A percentile compares a stretch with the other conserved stretches of the same genome.
Evolutionary conservation across 2,797 vertebrate genomes (phyloP).

Genomic region (Chrysolophus pictus): DNA sequence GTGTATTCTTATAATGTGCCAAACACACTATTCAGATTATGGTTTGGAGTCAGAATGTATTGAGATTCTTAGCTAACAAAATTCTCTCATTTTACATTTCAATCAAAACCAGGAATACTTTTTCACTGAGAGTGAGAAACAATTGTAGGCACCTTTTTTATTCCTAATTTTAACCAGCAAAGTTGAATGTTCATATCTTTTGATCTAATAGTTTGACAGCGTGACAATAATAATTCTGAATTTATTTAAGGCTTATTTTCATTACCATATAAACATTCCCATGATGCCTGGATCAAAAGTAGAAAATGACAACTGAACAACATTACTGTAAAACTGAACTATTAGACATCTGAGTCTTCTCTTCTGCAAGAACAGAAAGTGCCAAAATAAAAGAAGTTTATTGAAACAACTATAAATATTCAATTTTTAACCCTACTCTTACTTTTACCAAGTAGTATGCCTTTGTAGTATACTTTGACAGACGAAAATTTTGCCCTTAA

Average conservation of each 20-base stretch:
- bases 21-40: neutral
- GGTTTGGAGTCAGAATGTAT: neutral
- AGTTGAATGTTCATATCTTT: neutral
- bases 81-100: neutral
- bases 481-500: neutral
- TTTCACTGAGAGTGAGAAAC: neutral
- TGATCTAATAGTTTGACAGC: neutral
- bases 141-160: neutral
- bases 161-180: neutral
- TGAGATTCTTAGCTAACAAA: constrained; percentile 22
- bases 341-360: neutral
- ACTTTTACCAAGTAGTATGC: neutral
- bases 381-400: neutral
- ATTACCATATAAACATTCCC: neutral
- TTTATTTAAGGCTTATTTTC: neutral
- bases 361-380: neutral
- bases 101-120: neutral
- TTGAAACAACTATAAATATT: neutral
- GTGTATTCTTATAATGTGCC: neutral
- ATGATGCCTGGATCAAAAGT: neutral
- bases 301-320: neutral
- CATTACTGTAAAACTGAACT: neutral
- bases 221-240: neutral
- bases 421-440: neutral
- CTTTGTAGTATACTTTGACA: neutral